A percentile compares a stretch with the other conserved stretches of the same genome.
phyloP scores from a whole-genome alignment of 2,888 invertebrate species.

The Dermolepida albohirtum region DNA sequence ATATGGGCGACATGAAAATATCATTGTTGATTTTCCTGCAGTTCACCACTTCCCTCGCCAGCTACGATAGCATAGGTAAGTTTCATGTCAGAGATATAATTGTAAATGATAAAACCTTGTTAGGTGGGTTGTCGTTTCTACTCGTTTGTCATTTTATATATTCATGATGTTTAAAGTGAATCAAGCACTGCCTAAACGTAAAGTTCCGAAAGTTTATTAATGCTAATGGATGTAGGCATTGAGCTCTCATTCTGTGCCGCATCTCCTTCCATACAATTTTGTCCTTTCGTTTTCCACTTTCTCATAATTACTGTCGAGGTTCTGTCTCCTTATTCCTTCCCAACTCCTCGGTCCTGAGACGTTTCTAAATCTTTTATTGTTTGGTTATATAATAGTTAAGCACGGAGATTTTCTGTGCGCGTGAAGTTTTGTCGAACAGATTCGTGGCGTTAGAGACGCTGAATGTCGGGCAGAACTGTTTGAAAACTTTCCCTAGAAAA shows the following conservation, averaged over 20 bases:
- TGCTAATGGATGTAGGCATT: conserved; percentile 29
- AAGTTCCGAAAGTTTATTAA: conserved; percentile 31
- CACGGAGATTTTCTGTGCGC: conserved; percentile 23
- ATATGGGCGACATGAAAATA: conserved; percentile 16
- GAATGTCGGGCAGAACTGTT: conserved; percentile 13
- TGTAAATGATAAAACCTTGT: too few relatives aligned
- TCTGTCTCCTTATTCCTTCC: too few relatives aligned
- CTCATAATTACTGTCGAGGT: too few relatives aligned
- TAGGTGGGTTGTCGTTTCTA: too few relatives aligned
- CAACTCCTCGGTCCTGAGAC: too few relatives aligned
- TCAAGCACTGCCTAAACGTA: conserved; percentile 1
- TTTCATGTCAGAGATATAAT: neutral
- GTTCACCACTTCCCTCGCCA: conserved; percentile 15
- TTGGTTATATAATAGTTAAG: conserved; percentile 35
- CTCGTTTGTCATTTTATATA: conserved; percentile 7
- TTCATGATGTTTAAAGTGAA: conserved; percentile 5
- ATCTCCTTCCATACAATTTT: conserved; percentile 17
- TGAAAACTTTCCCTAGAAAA: conserved; percentile 11
- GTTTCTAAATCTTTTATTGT: conserved; percentile 32
- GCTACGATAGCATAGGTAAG: conserved; percentile 35
- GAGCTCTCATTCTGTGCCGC: conserved; percentile 19
- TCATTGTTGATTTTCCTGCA: conserved; percentile 11
- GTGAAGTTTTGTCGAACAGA: conserved; percentile 15
- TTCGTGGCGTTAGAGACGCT: neutral
- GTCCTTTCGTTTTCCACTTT: conserved; percentile 14